phyloP scores from a whole-genome alignment of 2,113 vertebrate species.

The Neolamprologus falcicula region DNA sequence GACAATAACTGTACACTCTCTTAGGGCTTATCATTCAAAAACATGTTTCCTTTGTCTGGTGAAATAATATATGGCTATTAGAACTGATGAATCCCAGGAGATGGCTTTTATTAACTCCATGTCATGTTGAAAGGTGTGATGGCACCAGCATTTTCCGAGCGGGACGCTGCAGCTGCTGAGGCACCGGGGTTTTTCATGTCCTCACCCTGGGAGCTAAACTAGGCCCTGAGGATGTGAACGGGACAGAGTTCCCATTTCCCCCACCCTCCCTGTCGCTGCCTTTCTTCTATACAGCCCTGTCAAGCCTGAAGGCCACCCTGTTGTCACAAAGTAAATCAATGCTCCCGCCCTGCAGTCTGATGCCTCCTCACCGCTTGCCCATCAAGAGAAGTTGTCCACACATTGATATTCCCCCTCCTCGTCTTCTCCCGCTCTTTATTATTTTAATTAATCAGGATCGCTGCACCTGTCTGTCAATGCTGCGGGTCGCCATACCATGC shows the following conservation, averaged over 20 bases:
- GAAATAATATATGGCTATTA: constrained; percentile 51
- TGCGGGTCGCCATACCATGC: constrained; percentile 33
- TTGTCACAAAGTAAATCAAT: constrained; percentile 68
- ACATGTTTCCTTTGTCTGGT: constrained; percentile 48
- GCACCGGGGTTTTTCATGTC: neutral
- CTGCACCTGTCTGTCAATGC: constrained; percentile 69
- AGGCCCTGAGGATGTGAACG: constrained; percentile 31
- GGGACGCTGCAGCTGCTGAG: constrained; percentile 42
- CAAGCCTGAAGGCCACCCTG: constrained; percentile 52
- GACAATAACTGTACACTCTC: constrained; percentile 40
- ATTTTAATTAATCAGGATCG: constrained; percentile 70
- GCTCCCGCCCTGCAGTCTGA: constrained; percentile 38
- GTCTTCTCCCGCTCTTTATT: constrained; percentile 46
- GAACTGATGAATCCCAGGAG: constrained; percentile 63
- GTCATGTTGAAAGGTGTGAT: constrained; percentile 54
- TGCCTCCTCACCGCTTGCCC: constrained; percentile 31
- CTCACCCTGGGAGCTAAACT: neutral
- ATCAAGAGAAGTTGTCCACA: constrained; percentile 36
- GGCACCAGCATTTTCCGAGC: constrained; percentile 15
- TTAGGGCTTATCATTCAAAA: constrained; percentile 50
- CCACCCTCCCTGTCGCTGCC: neutral
- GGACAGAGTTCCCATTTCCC: neutral
- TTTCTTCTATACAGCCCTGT: constrained; percentile 19
- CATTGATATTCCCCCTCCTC: constrained; percentile 30
- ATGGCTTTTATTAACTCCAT: constrained; percentile 64